These are phyloP conservation scores for Sebastes fasciatus DNA, from an alignment of 2,113 vertebrate genomes.

Conservation along the genomic window DNA sequence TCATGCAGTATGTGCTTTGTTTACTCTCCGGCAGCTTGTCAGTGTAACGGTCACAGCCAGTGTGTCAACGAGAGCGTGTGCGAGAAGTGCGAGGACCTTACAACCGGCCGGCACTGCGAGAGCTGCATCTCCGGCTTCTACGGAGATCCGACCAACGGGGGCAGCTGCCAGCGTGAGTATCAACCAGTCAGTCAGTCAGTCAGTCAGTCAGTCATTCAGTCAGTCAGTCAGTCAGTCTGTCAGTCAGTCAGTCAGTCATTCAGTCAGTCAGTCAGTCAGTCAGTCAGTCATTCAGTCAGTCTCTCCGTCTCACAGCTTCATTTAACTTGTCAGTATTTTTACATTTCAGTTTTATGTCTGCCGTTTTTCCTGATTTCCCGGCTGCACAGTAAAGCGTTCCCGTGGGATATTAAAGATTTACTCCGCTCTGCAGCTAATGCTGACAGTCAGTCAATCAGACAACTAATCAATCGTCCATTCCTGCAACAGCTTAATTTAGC, in stretches of 20 bases:
- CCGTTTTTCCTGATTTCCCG: slow-evolving; percentile 42
- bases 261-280: too few species aligned
- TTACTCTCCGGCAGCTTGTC: slow-evolving; percentile 87
- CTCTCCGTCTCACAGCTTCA: background rate
- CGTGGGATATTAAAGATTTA: slow-evolving; percentile 61
- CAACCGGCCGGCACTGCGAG: slow-evolving; percentile 94
- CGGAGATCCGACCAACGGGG: slow-evolving; percentile 97
- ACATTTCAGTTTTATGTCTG: slow-evolving; percentile 55
- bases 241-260: too few species aligned
- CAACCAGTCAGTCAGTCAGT: too few species aligned
- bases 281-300: too few species aligned
- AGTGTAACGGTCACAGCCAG: slow-evolving; percentile 97
- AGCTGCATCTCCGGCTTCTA: slow-evolving; percentile 96
- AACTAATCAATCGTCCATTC: slow-evolving; percentile 48
- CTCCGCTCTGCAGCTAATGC: slow-evolving; percentile 4
- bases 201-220: too few species aligned
- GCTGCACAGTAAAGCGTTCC: slow-evolving; percentile 26
- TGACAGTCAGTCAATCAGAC: slow-evolving; percentile 56
- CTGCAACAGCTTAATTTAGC: slow-evolving; percentile 46
- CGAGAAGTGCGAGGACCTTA: slow-evolving; percentile 97
- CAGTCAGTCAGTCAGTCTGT: too few species aligned
- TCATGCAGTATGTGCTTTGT: background rate
- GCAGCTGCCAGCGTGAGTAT: slow-evolving; percentile 95
- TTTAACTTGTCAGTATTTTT: slow-evolving; percentile 57
- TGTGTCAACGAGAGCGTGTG: slow-evolving; percentile 96